These are phyloP conservation scores for Xiphorhynchus elegans DNA, from an alignment of 2,113 vertebrate genomes.

Conservation along the genomic window DNA sequence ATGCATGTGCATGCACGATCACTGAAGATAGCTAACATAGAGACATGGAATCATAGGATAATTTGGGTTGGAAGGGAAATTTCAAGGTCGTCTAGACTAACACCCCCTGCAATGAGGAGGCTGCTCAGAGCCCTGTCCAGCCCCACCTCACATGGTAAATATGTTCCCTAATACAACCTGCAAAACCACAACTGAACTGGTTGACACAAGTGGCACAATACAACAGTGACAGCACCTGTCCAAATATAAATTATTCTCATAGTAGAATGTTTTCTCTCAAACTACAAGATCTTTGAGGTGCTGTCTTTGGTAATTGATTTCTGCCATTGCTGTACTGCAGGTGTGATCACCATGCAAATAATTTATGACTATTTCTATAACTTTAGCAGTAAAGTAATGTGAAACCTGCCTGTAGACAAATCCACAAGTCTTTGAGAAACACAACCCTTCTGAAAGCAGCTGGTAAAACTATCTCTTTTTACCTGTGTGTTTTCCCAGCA, in stretches of 20 bases:
- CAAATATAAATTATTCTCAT: not conserved
- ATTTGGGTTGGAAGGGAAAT: not conserved
- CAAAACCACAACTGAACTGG: not conserved
- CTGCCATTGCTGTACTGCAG: not conserved
- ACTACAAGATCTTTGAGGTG: not conserved
- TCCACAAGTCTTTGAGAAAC: not conserved
- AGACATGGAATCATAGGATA: not conserved
- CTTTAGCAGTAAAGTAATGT: not conserved
- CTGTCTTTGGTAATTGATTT: not conserved
- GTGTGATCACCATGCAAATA: not conserved
- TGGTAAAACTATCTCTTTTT: conserved; percentile 1
- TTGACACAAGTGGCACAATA: not conserved
- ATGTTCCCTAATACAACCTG: not conserved
- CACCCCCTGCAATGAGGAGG: accelerated
- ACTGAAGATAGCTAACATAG: accelerated
- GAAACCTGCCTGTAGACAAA: not conserved
- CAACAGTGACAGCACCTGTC: not conserved
- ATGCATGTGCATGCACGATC: accelerated
- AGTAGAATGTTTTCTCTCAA: not conserved
- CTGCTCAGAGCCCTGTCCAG: not conserved
- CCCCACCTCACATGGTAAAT: not conserved
- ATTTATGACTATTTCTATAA: not conserved
- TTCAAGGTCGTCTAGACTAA: not conserved
- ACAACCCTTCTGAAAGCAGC: not conserved
- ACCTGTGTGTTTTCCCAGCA: not conserved